A percentile compares a stretch with the other conserved stretches of the same genome.
These are phyloP conservation scores for Microplitis manilae DNA, from an alignment of 2,888 invertebrate genomes.

Conservation along the genomic window DNA sequence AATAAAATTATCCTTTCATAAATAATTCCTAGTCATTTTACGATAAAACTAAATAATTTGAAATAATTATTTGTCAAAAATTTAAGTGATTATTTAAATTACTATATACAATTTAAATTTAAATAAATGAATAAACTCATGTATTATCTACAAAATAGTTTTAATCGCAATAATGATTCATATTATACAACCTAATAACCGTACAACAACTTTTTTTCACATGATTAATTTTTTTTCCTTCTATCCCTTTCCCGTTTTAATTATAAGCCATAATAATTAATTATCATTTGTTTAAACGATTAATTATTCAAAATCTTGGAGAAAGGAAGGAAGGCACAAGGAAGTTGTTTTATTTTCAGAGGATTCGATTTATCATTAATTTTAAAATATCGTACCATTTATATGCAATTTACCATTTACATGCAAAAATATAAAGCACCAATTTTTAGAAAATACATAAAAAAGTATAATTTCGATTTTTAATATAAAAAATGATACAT, in stretches of 20 bases:
- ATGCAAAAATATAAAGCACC: background rate
- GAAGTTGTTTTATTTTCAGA: constrained; percentile 49
- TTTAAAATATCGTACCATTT: constrained; percentile 19
- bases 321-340: constrained; percentile 65
- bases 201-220: constrained; percentile 64
- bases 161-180: constrained; percentile 70
- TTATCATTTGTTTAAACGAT: constrained; percentile 38
- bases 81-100: background rate
- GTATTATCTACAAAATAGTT: constrained; percentile 72
- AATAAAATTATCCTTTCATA: constrained; percentile 11
- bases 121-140: constrained; percentile 45
- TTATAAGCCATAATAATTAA: constrained; percentile 25
- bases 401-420: constrained; percentile 21
- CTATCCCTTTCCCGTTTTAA: constrained; percentile 41
- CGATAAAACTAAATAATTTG: background rate
- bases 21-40: constrained; percentile 30
- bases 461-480: background rate
- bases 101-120: constrained; percentile 23
- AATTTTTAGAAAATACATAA: background rate
- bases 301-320: constrained; percentile 47
- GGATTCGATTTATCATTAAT: constrained; percentile 6
- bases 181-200: constrained; percentile 71
- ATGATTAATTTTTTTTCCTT: constrained; percentile 45
- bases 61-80: constrained; percentile 11
- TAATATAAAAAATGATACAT: background rate